Conservation (phyloP, 2,888 invertebrate species). For the Maniola hyperantus region DNA sequence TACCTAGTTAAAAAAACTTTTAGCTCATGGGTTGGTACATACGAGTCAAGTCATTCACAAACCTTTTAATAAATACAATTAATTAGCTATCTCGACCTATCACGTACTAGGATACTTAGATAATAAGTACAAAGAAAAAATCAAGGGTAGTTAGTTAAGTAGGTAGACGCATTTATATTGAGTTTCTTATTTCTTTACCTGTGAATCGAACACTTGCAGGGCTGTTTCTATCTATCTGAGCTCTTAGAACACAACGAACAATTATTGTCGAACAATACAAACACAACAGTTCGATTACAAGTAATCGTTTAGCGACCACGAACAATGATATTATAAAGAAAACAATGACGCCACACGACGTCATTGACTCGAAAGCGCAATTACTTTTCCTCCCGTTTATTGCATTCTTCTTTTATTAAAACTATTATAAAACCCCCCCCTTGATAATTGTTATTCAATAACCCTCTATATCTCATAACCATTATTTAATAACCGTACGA, state of each 20-base stretch:
- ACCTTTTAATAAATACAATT: no score
- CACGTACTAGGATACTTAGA: no score
- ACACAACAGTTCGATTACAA: constrained; percentile 32
- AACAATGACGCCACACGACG: constrained; percentile 47
- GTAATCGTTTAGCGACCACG: constrained; percentile 34
- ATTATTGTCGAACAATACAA: constrained; percentile 24
- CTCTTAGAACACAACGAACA: constrained; percentile 29
- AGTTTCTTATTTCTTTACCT: not conserved
- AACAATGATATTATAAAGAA: constrained; percentile 30
- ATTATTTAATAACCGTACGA: constrained; percentile 28
- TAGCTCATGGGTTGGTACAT: no score
- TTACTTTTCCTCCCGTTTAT: constrained; percentile 41
- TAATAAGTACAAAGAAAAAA: no score
- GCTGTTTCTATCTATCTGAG: constrained; percentile 9
- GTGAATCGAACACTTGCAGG: not conserved
- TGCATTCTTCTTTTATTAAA: constrained; percentile 49
- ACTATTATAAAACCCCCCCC: constrained; percentile 43
- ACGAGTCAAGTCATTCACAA: no score
- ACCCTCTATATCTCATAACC: constrained; percentile 39
- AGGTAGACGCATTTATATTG: not conserved
- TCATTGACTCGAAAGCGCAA: constrained; percentile 46
- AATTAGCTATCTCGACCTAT: no score
- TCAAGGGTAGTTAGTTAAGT: no score
- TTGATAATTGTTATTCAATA: constrained; percentile 47
- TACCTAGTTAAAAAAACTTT: no score